phyloP scores from a whole-genome alignment of 2,113 vertebrate genomes.

The Empidonax traillii region DNA sequence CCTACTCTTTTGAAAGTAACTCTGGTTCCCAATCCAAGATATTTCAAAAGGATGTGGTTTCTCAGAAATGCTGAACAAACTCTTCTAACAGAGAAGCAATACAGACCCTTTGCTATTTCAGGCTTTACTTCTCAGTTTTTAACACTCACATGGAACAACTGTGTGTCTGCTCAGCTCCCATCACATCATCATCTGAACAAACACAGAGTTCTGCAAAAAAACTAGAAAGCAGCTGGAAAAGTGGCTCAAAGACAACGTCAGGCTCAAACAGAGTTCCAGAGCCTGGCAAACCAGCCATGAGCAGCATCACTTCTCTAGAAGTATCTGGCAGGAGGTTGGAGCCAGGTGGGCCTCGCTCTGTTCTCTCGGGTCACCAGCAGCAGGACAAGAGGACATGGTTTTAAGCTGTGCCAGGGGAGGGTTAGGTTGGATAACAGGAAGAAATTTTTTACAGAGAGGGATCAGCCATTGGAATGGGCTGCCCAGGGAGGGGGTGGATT shows the following conservation, averaged over 20 bases:
- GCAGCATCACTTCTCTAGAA: background rate
- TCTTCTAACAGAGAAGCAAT: background rate
- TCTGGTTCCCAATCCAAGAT: background rate
- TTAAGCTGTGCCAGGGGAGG: too few species aligned
- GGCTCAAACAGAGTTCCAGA: background rate
- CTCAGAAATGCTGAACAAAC: conserved; percentile 24
- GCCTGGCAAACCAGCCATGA: rapidly evolving
- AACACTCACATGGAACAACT: background rate
- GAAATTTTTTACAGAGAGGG: too few species aligned
- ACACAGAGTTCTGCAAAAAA: background rate
- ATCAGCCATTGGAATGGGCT: too few species aligned
- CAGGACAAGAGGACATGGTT: too few species aligned
- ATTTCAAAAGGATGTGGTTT: conserved; percentile 43
- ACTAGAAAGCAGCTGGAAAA: background rate
- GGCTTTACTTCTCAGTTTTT: background rate
- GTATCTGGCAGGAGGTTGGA: too few species aligned
- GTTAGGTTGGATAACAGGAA: too few species aligned
- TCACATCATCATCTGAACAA: background rate
- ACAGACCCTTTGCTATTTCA: conserved; percentile 3
- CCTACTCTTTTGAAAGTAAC: background rate
- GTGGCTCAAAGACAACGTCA: background rate
- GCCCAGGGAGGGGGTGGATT: too few species aligned
- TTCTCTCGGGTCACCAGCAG: too few species aligned
- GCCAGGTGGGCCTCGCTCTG: too few species aligned
- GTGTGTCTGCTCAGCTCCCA: background rate